Conservation (phyloP, 1,140 invertebrate species). For the Leguminivora glycinivorella region DNA sequence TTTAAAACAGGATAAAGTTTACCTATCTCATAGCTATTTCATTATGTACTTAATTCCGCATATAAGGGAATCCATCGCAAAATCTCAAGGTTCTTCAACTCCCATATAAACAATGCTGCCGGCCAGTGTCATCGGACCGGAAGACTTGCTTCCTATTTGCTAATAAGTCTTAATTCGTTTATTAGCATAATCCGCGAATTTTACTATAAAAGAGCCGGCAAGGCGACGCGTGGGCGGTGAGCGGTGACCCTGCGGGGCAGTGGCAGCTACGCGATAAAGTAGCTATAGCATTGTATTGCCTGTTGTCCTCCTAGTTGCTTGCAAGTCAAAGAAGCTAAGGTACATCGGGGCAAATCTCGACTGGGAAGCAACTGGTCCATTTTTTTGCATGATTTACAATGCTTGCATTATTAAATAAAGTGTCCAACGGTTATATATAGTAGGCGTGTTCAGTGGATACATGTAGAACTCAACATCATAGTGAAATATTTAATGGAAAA, state of each 20-base stretch:
- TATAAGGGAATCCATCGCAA: not conserved
- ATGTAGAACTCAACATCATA: no score
- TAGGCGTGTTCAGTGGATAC: no score
- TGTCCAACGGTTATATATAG: no score
- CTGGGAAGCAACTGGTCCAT: no score
- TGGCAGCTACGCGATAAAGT: not conserved
- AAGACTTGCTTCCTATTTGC: conserved; percentile 32
- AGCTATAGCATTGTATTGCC: conserved; percentile 7
- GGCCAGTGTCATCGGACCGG: conserved; percentile 4
- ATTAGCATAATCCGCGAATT: conserved; percentile 30
- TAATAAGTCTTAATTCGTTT: conserved; percentile 16
- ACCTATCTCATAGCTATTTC: no score
- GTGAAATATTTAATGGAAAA: no score
- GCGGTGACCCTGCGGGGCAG: conserved; percentile 19
- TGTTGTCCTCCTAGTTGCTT: not conserved
- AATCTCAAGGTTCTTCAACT: not conserved
- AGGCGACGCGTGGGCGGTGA: conserved; percentile 32
- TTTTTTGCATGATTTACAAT: no score
- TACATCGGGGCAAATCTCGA: no score
- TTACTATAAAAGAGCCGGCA: conserved; percentile 24
- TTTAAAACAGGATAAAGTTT: no score
- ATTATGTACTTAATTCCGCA: not conserved
- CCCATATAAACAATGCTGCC: conserved; percentile 6
- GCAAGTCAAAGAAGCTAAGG: no score
- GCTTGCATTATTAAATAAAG: no score